Conservation (phyloP, 2,888 invertebrate genomes). For the Nycteola revayana region DNA sequence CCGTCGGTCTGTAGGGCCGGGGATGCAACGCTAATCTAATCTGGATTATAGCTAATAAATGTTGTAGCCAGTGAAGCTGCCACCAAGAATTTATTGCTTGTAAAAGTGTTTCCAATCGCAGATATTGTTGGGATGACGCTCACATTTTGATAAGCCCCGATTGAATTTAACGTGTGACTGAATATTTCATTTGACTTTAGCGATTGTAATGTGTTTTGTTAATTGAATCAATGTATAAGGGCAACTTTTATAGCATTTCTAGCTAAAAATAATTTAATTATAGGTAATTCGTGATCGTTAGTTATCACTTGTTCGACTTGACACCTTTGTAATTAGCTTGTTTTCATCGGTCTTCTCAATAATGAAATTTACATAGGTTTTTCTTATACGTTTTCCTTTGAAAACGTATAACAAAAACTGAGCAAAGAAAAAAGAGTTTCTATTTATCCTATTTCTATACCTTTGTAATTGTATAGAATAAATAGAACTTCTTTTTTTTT, state of each 20-base stretch:
- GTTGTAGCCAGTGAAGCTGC: slow-evolving; percentile 71
- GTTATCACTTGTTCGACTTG: too few relatives aligned
- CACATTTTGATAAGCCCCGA: slow-evolving; percentile 59
- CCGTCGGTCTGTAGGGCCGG: slow-evolving; percentile 38
- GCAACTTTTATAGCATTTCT: slow-evolving; percentile 8
- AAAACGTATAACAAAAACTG: too few relatives aligned
- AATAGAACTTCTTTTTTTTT: too few relatives aligned
- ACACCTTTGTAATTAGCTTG: not conserved
- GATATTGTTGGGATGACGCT: slow-evolving; percentile 68
- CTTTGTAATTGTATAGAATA: too few relatives aligned
- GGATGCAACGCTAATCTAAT: slow-evolving; percentile 81
- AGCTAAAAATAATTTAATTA: too few relatives aligned
- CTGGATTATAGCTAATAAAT: slow-evolving; percentile 81
- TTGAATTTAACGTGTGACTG: slow-evolving; percentile 74
- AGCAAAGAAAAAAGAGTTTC: too few relatives aligned
- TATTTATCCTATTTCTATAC: too few relatives aligned
- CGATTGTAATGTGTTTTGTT: slow-evolving; percentile 38
- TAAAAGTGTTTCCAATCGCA: slow-evolving; percentile 81
- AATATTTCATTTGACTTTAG: slow-evolving; percentile 49
- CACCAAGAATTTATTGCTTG: slow-evolving; percentile 79
- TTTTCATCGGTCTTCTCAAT: not conserved
- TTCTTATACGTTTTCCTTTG: too few relatives aligned
- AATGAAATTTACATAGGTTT: too few relatives aligned
- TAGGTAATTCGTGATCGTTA: too few relatives aligned
- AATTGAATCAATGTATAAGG: slow-evolving; percentile 34